A percentile compares a stretch with the other conserved stretches of the same genome.
Evolutionary conservation across 30 jellyfish, hydroid and myxozoan species (phyloP).

Genomic region (Turritopsis dohrnii): DNA sequence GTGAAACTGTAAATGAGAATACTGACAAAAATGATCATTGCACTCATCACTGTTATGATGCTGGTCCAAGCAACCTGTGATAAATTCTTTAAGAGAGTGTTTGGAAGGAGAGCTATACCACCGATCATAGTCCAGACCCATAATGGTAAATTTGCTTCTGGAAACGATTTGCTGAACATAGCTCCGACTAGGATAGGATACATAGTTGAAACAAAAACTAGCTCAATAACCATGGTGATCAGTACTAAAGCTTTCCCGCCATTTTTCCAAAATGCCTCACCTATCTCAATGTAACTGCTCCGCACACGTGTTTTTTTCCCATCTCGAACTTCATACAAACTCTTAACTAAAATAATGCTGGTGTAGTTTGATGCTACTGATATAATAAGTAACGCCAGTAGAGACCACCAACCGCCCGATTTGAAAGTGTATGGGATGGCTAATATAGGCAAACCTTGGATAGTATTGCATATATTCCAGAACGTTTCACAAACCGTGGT

Average conservation of each 20-base stretch:
- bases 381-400: constrained; percentile 49
- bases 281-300: constrained; percentile 80
- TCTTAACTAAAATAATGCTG: constrained; percentile 54
- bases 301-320: constrained; percentile 71
- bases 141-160: constrained; percentile 57
- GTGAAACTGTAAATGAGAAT: constrained; percentile 60
- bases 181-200: constrained; percentile 89
- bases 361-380: constrained; percentile 83
- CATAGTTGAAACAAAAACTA: constrained; percentile 70
- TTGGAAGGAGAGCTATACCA: constrained; percentile 78
- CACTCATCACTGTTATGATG: constrained; percentile 81
- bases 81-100: constrained; percentile 58
- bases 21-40: constrained; percentile 69
- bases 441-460: constrained; percentile 83
- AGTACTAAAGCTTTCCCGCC: constrained; percentile 79
- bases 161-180: constrained; percentile 77
- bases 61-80: constrained; percentile 97
- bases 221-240: constrained; percentile 65
- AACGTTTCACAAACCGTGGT: constrained; percentile 65
- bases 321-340: constrained; percentile 72
- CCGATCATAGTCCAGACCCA: constrained; percentile 91
- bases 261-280: constrained; percentile 83
- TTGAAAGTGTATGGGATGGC: constrained; percentile 89
- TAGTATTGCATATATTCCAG: constrained; percentile 56
- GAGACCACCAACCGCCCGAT: constrained; percentile 96